Base-by-base conservation (phyloP, 2,888 invertebrate genomes). In the Limenitis arthemis region DNA sequence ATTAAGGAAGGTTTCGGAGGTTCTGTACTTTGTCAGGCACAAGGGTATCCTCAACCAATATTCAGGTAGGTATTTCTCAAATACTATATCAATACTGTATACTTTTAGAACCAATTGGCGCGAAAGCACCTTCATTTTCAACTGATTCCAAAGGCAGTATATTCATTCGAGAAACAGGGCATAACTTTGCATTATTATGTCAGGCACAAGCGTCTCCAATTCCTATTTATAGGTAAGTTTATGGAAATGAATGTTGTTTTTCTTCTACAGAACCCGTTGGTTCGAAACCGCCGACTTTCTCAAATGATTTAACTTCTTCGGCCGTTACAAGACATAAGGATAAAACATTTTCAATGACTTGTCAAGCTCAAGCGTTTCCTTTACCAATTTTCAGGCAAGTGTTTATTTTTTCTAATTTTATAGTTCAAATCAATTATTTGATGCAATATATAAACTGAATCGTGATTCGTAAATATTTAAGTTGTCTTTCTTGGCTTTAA, bases 331-430 rank as follows among this genome's bases (percentile, higher is more conserved):
- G 89, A 72, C 72, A 80, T 65, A 78, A 75, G 64, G 80, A 83
- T 61, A 86, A 88, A 70, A 87, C 82, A 70, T 89, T 91, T 70
- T 89, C 88, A 62, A 77, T 93, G 70, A 86, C 90, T 65, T 92
- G 92, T 73, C 91, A 90, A 75, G 91, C 92, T 44, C 92, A 92
- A 79, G 90, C 89, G 64, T 90, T 89, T 73, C 92, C 92, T 60
- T 85, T 90, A 70, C 91, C 91, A 58, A 79, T 86, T 70, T 92
- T 91, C 89, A 91, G 91, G 92, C 92, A 89, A 87, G 88, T 84
- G 42, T 39, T 53, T 31, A 28, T 37, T 37, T 12, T 46, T 37
- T 37, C 9, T 37, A 30, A 9, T 30, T 9, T 38, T 37, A 37
- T 37, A 46, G 30, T 37, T 46, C 20, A 20, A 20, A 20, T 20